phyloP scores from a whole-genome alignment of 2,797 vertebrate genomes.

The Orestias chungarensis region DNA sequence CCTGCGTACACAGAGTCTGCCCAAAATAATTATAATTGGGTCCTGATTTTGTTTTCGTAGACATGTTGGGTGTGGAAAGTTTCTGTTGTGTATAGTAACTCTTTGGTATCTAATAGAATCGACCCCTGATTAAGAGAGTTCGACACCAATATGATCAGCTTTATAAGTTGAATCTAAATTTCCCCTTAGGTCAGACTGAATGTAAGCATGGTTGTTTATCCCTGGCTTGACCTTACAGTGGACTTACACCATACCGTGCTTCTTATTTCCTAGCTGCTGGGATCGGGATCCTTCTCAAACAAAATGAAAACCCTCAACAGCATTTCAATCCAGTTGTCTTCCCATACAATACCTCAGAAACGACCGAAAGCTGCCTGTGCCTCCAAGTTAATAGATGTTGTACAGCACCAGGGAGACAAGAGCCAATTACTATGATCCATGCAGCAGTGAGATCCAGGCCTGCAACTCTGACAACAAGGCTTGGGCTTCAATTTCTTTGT shows the following conservation, averaged over 20 bases:
- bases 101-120: background rate
- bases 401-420: constrained; percentile 50
- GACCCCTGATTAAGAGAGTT: background rate
- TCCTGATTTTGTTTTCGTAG: background rate
- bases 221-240: background rate
- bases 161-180: background rate
- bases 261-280: background rate
- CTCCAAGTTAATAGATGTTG: constrained; percentile 57
- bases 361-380: constrained; percentile 35
- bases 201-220: background rate
- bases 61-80: background rate
- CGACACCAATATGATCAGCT: background rate
- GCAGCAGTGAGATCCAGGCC: constrained; percentile 20
- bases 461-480: constrained; percentile 39
- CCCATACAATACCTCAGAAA: constrained; percentile 17
- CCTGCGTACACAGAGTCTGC: background rate
- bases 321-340: constrained; percentile 36
- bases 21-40: background rate
- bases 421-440: constrained; percentile 64
- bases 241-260: background rate
- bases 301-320: constrained; percentile 3
- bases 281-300: background rate
- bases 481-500: constrained; percentile 52
- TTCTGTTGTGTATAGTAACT: background rate
- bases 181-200: too few species aligned